Base-by-base conservation (phyloP, 2,888 invertebrate genomes). In the Cerastis rubricosa region DNA sequence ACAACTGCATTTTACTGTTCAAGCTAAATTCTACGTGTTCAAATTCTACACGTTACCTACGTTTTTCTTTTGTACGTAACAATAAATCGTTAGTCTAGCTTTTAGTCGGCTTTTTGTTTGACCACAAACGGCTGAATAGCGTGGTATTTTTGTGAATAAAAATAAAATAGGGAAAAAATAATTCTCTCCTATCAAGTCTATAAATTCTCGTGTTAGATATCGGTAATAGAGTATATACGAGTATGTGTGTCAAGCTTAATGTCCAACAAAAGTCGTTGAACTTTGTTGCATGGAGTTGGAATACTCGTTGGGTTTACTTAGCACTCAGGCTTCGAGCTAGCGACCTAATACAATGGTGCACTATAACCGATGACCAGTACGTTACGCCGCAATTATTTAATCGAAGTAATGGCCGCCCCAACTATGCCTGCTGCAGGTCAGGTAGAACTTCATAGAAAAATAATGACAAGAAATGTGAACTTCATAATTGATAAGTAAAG, bases 291-390 rank as follows among this genome's bases (percentile, higher is more conserved):
- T 66, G 63, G 45, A 82, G 72, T 66, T 51, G 22, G 45, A 19
- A 74, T 47, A 65, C 59, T 83, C 47, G 67, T 65, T 66, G n/a
- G 66, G 54, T 72, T 59, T 29, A 74, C 57, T 72, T 54, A 75
- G 71, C 59, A 69, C 66, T 78, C 74, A 74, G 59, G 45, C 59
- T n/a, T 40, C 49, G 74, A 49, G 76, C 80, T 67, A 72, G 59
- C 80, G 73, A 79, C 80, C 80, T 80, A 83, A 80, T 76, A 70
- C 74, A 83, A 57, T 59, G 5, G 51, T 40, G 69, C 71, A 49
- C 57, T 67, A 47, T 57, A 71, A 19, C 67, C 51, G 67, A 85
- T 81, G 51, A 78, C 83, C 78, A 83, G 40, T 66, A 78, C 45
- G 61, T 68, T 64, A 14, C 71, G 45, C 49, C 25, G 49, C 70